Conservation (phyloP, 2,888 invertebrate genomes). For the Noctua pronuba region DNA sequence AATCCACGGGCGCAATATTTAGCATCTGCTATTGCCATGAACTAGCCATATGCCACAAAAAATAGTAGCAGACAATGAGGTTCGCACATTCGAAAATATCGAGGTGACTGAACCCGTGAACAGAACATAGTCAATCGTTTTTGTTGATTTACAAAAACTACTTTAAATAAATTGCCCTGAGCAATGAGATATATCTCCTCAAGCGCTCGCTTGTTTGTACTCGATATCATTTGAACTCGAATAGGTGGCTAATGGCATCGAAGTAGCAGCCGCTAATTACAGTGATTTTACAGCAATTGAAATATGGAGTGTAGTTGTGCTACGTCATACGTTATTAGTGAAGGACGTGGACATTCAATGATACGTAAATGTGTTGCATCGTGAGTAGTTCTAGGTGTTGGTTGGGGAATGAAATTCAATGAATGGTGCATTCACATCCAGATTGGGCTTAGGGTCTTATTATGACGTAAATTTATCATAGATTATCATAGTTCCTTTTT, state of each 20-base stretch:
- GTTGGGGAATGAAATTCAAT: background rate
- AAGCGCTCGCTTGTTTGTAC: constrained; percentile 68
- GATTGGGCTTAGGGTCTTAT: background rate
- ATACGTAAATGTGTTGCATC: background rate
- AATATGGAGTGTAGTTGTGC: constrained; percentile 30
- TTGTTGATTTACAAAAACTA: constrained; percentile 85
- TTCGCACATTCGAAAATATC: constrained; percentile 87
- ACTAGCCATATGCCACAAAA: constrained; percentile 86
- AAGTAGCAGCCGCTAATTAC: constrained; percentile 64
- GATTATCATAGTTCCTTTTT: background rate
- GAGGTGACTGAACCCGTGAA: constrained; percentile 86
- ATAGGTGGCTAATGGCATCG: constrained; percentile 64
- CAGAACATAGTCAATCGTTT: constrained; percentile 84
- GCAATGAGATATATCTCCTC: constrained; percentile 76
- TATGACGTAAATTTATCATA: background rate
- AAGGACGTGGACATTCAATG: constrained; percentile 17
- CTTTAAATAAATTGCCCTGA: constrained; percentile 80
- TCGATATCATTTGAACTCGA: constrained; percentile 64
- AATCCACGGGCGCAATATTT: constrained; percentile 68
- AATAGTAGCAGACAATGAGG: constrained; percentile 86
- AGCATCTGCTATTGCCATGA: constrained; percentile 79
- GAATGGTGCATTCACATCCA: background rate
- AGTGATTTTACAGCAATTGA: constrained; percentile 49
- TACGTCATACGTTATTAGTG: constrained; percentile 38
- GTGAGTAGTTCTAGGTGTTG: background rate